Percentiles rank a stretch among this genome's conserved stretches.
Conservation (phyloP, 37 sponge, comb jelly and placozoan genomes). For the Theonella swinhoei region DNA sequence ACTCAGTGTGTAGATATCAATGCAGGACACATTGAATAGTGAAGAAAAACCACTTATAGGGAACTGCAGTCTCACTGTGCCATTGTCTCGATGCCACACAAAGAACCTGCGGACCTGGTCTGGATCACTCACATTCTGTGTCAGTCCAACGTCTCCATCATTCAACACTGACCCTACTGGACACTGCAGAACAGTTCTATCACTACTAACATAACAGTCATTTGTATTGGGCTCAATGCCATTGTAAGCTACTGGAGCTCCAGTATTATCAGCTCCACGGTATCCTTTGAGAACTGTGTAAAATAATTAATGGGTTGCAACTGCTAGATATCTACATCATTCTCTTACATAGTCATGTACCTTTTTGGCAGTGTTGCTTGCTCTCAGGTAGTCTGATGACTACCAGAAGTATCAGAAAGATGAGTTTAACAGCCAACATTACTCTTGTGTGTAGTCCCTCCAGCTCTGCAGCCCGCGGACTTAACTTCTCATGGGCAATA, state of each 20-base stretch:
- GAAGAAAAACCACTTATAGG: not conserved
- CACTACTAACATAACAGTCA: not conserved
- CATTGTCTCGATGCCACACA: not conserved
- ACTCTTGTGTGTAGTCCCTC: too few relatives aligned
- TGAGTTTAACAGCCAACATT: too few relatives aligned
- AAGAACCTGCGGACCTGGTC: not conserved
- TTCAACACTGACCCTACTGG: not conserved
- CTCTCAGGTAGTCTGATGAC: too few relatives aligned
- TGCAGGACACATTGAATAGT: not conserved
- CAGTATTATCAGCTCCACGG: not conserved
- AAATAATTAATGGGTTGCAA: too few relatives aligned
- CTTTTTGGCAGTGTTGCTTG: too few relatives aligned
- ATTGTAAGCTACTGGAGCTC: not conserved
- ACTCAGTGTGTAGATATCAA: not conserved
- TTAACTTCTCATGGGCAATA: too few relatives aligned
- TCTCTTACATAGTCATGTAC: too few relatives aligned
- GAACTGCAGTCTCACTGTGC: not conserved
- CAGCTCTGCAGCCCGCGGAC: too few relatives aligned
- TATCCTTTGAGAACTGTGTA: too few relatives aligned
- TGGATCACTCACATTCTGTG: not conserved
- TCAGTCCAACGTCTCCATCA: not conserved
- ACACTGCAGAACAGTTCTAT: not conserved
- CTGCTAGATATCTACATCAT: too few relatives aligned
- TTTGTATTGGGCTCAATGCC: not conserved
- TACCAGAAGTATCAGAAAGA: too few relatives aligned